Evolutionary conservation across 2,113 vertebrate genomes (phyloP), one percentile per base, ranked within the genome.

Genomic region (Helogale parvula): DNA sequence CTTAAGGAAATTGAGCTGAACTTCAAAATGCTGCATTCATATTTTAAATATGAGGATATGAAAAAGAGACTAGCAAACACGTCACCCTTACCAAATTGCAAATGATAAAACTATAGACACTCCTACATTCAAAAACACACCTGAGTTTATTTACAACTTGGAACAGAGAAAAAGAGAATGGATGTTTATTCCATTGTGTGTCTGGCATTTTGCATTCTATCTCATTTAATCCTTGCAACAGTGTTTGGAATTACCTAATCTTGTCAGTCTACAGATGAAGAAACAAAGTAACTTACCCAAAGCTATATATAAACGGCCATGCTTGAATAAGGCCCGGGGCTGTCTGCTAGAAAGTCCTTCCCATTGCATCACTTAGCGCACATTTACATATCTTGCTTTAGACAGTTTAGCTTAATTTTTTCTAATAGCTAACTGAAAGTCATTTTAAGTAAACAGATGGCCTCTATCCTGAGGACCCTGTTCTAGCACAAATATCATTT

Each of bases 401-500:
- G 35, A 86, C 1, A 74, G 16, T 80, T 93, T 94, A 72, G 45
- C 76, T 77, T 72, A 93, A 29, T 79, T 81, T 76, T 88, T 94
- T 68, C 23, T 88, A 88, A 81, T 54, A 83, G 57, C 21, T 91
- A 80, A 19, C 16, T 96, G 81, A 86, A 35, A 14, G 27, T 76
- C 27, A 83, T 65, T 92, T 68, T 60, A 85, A 96, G 81, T 90
- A 87, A 94, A 91, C 16, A 9, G 57, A 63, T 93, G 68, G 47
- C 3, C 41, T 88, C 72, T 82, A 14, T 13, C 27, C 41, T 65
- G 13, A 85, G 57, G 31, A 6, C 72, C 45, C 72, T 76, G 72
- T 45, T 41, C n/a, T 47, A 95, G 14, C 45, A 92, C 68, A 92
- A 95, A n/a, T 3, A 80, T 57, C 23, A 88, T 50, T 92, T 68